phyloP scores from a whole-genome alignment of 1,140 invertebrate genomes.

The Pinna nobilis region DNA sequence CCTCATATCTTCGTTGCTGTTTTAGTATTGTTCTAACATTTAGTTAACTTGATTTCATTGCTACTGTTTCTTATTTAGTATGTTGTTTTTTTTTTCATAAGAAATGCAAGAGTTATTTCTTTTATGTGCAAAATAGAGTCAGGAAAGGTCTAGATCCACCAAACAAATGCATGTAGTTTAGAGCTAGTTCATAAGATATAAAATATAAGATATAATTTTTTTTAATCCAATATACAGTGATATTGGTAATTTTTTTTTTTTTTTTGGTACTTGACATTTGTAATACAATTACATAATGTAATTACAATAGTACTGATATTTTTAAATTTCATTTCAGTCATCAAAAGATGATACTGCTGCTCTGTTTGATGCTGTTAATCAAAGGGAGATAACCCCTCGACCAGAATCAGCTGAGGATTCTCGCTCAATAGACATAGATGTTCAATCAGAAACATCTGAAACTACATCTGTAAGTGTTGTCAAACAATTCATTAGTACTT shows the following conservation, averaged over 20 bases:
- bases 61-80: too few relatives aligned
- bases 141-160: too few relatives aligned
- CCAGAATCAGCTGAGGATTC: slow-evolving; percentile 56
- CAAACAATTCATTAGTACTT: not conserved
- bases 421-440: slow-evolving; percentile 65
- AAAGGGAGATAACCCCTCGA: slow-evolving; percentile 30
- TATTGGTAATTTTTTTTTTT: too few relatives aligned
- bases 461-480: slow-evolving; percentile 51
- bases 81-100: too few relatives aligned
- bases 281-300: not conserved
- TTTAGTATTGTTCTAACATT: too few relatives aligned
- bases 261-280: too few relatives aligned
- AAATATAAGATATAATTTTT: not conserved
- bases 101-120: too few relatives aligned
- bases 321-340: slow-evolving; percentile 55
- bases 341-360: slow-evolving; percentile 52
- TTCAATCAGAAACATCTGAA: slow-evolving; percentile 64
- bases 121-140: too few relatives aligned
- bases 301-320: not conserved
- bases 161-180: too few relatives aligned
- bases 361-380: slow-evolving; percentile 9
- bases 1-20: too few relatives aligned
- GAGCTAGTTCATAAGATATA: too few relatives aligned
- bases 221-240: not conserved
- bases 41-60: too few relatives aligned